Percentiles rank a stretch among this genome's conserved stretches.
These are phyloP conservation scores for Nomada hirtipes DNA, from an alignment of 2,888 invertebrate genomes.

Conservation along the genomic window DNA sequence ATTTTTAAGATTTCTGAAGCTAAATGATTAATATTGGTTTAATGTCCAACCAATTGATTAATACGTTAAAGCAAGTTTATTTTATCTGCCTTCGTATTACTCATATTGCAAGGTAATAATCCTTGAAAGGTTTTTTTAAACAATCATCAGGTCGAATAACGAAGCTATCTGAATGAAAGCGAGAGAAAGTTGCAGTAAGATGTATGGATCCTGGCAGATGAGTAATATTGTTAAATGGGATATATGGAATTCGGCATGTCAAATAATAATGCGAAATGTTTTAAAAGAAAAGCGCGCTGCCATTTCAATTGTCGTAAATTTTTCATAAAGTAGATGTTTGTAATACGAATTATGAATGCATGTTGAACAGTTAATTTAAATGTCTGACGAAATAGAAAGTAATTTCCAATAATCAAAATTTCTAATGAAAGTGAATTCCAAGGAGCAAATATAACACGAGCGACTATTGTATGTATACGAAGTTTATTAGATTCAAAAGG, in stretches of 20 bases:
- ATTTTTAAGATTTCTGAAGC: no score
- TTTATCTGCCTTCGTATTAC: no score
- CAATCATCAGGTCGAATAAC: neutral
- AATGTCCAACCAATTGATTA: neutral
- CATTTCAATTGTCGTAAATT: no score
- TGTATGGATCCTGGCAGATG: conserved; percentile 3
- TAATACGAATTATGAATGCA: neutral
- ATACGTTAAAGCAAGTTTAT: neutral
- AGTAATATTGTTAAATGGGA: conserved; percentile 20
- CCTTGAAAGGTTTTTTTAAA: neutral
- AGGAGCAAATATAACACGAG: conserved; percentile 8
- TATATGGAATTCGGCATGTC: no score
- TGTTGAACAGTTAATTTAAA: neutral
- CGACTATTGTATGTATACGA: conserved; percentile 13
- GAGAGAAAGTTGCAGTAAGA: conserved; percentile 9
- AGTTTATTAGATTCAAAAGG: neutral
- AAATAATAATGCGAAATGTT: no score
- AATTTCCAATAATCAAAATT: conserved; percentile 10
- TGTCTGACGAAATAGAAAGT: neutral
- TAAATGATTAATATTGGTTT: neutral
- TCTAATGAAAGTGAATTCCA: conserved; percentile 9
- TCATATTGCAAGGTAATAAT: no score
- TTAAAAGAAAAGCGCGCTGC: no score
- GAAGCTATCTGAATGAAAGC: neutral
- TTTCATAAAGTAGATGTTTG: neutral